Conservation (phyloP, 2,888 invertebrate species). For the Ennomos fuscantarius region DNA sequence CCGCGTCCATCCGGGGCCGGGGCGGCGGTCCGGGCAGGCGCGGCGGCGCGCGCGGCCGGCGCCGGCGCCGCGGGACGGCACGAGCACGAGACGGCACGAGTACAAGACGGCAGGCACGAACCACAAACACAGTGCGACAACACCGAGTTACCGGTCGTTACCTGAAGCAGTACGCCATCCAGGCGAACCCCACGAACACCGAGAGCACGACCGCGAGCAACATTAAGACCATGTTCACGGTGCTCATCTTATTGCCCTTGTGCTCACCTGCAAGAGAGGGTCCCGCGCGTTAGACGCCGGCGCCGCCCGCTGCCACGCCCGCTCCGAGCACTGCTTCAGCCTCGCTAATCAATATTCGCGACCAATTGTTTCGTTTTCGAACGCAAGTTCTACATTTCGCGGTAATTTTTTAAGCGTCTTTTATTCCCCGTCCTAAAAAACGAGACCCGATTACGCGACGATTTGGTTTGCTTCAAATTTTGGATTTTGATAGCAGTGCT, state of each 20-base stretch:
- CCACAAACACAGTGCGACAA: conserved; percentile 79
- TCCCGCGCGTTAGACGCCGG: conserved; percentile 83
- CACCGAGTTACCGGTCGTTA: conserved; percentile 84
- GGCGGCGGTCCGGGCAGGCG: conserved; percentile 49
- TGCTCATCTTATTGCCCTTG: conserved; percentile 93
- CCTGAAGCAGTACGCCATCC: conserved; percentile 98
- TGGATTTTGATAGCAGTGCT: conserved; percentile 74
- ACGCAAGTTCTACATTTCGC: conserved; percentile 1
- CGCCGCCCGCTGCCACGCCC: conserved; percentile 69
- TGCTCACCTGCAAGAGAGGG: conserved; percentile 88
- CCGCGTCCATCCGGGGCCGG: conserved; percentile 52
- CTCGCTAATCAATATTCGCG: conserved; percentile 2
- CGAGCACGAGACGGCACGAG: conserved; percentile 41
- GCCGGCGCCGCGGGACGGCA: conserved; percentile 54
- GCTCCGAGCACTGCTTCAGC: conserved; percentile 71
- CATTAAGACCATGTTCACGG: conserved; percentile 95
- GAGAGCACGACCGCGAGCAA: conserved; percentile 96
- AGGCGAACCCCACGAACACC: conserved; percentile 98
- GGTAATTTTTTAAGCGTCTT: conserved; percentile 22
- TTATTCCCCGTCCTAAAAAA: conserved; percentile 8
- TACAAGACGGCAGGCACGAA: conserved; percentile 74
- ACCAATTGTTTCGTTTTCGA: conserved; percentile 13
- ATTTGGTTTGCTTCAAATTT: conserved; percentile 23
- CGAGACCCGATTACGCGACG: conserved; percentile 22
- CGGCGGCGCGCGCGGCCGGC: conserved; percentile 52